Evolutionary conservation across 1,140 invertebrate genomes (phyloP).

Genomic region (Semibalanus balanoides): DNA sequence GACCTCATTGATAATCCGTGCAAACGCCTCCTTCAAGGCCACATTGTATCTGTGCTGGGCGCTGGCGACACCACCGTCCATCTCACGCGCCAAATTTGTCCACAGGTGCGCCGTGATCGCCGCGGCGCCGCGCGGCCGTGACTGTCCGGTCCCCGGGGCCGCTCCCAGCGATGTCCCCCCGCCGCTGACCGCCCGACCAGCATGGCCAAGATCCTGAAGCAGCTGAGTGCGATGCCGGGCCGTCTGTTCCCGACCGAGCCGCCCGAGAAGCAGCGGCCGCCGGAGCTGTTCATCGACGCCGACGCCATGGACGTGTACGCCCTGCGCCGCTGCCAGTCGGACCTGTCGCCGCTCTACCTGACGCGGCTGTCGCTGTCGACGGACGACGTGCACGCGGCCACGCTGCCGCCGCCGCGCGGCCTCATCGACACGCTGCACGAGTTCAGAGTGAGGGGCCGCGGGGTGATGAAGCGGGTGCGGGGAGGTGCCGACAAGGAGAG

Average conservation of each 20-base stretch:
- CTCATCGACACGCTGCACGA: background rate
- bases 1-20: background rate
- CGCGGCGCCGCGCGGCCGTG: too few species aligned
- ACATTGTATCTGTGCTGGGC: background rate
- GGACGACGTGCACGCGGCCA: background rate
- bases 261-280: background rate
- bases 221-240: background rate
- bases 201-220: conserved; percentile 1
- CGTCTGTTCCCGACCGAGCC: background rate
- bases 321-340: background rate
- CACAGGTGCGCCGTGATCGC: background rate
- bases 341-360: background rate
- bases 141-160: too few species aligned
- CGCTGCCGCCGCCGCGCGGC: background rate
- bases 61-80: background rate
- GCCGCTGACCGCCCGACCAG: background rate
- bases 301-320: background rate
- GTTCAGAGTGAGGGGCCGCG: background rate
- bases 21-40: background rate
- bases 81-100: background rate
- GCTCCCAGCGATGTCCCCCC: too few species aligned
- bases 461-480: background rate
- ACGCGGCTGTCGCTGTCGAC: background rate
- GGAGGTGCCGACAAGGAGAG: background rate
- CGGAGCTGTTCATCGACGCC: background rate